Evolutionary conservation across 2,888 invertebrate genomes (phyloP).

Genomic region (Sturmia bella): DNA sequence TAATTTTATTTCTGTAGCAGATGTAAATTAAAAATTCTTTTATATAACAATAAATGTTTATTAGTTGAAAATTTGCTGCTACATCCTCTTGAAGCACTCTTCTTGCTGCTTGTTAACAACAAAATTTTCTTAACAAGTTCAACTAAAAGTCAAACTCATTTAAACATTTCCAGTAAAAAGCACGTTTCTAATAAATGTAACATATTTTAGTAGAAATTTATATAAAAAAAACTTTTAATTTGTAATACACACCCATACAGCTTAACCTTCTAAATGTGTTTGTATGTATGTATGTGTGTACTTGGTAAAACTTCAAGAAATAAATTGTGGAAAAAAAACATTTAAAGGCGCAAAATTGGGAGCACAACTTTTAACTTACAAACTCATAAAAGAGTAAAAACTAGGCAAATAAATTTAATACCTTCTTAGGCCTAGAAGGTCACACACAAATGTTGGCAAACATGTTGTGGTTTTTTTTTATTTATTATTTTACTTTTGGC

Average conservation of each 20-base stretch:
- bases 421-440: too few species aligned
- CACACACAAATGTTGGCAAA: too few species aligned
- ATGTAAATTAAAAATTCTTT: background rate
- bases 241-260: background rate
- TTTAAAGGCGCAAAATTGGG: background rate
- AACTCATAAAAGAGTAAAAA: too few species aligned
- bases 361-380: too few species aligned
- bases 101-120: background rate
- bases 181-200: conserved; percentile 50
- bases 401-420: too few species aligned
- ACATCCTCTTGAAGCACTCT: background rate
- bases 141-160: conserved; percentile 32
- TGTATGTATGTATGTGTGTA: too few species aligned
- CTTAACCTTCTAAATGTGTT: background rate
- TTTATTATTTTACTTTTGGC: too few species aligned
- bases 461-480: too few species aligned
- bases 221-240: conserved; percentile 13
- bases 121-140: conserved; percentile 12
- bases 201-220: conserved; percentile 23
- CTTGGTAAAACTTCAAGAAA: background rate
- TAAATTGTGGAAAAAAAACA: background rate
- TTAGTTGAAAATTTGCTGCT: background rate
- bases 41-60: conserved; percentile 6
- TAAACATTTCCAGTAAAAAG: conserved; percentile 20
- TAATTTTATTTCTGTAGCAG: too few species aligned